phyloP scores from a whole-genome alignment of 1,140 invertebrate genomes.

The Akabosia matsudoensis region DNA sequence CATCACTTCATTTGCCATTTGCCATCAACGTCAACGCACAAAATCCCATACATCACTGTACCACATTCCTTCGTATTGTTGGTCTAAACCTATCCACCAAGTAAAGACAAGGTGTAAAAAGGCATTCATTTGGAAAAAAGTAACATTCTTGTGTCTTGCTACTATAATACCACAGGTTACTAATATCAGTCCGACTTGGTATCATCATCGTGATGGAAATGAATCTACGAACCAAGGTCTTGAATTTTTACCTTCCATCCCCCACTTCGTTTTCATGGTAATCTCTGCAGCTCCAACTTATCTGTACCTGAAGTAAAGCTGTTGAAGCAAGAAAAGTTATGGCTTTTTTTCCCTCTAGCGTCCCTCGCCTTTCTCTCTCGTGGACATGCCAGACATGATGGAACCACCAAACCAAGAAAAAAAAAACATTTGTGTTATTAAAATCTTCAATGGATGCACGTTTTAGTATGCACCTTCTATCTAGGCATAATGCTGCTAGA shows the following conservation, averaged over 20 bases:
- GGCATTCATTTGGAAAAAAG: conserved; percentile 20
- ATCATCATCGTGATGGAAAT: neutral
- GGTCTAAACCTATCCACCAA: no score
- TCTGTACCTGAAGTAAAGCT: neutral
- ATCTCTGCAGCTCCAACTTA: neutral
- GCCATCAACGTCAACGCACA: neutral
- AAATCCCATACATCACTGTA: neutral
- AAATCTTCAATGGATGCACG: neutral
- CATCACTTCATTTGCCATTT: neutral
- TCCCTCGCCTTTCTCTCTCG: neutral
- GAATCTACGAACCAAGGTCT: no score
- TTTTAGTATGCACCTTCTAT: no score
- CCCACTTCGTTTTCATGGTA: neutral
- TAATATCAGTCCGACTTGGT: neutral
- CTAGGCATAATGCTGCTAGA: no score
- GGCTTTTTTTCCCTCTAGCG: neutral
- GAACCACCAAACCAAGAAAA: neutral
- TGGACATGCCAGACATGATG: conserved; percentile 9
- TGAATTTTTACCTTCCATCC: neutral
- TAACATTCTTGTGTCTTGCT: neutral
- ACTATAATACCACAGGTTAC: neutral
- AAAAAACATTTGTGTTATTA: neutral
- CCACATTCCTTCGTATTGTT: neutral
- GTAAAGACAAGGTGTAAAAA: conserved; percentile 15
- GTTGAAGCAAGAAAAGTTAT: neutral